A percentile compares a stretch with the other conserved stretches of the same genome.
These are phyloP conservation scores for Plecotus auritus DNA, from an alignment of 2,113 vertebrate species.

Conservation along the genomic window DNA sequence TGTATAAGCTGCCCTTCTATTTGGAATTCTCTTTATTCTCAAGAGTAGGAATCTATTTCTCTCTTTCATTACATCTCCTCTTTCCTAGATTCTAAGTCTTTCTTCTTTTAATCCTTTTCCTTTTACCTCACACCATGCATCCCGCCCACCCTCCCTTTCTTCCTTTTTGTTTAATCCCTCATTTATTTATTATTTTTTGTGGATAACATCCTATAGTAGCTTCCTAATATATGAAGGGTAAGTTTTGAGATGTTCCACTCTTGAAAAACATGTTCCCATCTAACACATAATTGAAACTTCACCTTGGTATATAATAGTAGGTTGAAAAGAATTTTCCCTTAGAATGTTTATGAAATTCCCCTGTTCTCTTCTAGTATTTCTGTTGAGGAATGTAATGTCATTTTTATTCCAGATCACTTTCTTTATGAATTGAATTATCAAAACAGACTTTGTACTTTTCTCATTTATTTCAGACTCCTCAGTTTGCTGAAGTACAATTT, in stretches of 20 bases:
- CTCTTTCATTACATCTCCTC: neutral
- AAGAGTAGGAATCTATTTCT: neutral
- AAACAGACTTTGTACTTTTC: neutral
- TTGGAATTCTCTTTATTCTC: neutral
- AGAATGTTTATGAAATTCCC: neutral
- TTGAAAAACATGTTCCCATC: neutral
- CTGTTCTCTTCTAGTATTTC: neutral
- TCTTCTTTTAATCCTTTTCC: neutral
- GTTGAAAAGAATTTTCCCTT: neutral
- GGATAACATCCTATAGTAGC: neutral
- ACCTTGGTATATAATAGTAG: neutral
- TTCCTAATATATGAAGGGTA: neutral
- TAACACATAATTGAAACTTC: neutral
- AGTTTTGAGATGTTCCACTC: neutral
- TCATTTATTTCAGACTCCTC: neutral
- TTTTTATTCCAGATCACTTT: neutral
- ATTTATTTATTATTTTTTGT: neutral
- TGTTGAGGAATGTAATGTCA: neutral
- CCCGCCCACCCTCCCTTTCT: neutral
- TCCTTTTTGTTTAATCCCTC: neutral
- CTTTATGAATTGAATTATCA: neutral
- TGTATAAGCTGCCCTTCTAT: neutral
- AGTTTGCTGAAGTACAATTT: neutral
- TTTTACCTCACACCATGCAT: neutral
- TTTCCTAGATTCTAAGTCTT: neutral